Evolutionary conservation across 2,888 invertebrate genomes (phyloP).

Genomic region (Cephus pygmeus): DNA sequence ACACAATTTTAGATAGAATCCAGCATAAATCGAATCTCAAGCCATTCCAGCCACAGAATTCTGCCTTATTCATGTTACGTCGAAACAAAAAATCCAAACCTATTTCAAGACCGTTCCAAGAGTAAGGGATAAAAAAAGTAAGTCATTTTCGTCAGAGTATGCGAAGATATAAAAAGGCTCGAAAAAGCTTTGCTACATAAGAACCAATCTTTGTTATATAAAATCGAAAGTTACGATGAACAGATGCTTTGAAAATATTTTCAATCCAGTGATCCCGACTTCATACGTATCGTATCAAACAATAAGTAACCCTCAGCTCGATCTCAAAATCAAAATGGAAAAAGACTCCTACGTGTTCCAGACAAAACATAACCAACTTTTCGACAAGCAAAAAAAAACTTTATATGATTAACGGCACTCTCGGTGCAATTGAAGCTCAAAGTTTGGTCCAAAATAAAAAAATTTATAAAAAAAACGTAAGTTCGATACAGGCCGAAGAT

Average conservation of each 20-base stretch:
- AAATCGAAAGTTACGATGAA: conserved; percentile 55
- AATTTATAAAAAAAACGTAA: not conserved
- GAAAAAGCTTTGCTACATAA: conserved; percentile 34
- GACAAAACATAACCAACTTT: not conserved
- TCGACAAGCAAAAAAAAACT: not conserved
- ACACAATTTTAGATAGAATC: not conserved
- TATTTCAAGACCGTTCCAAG: not conserved
- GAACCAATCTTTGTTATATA: conserved; percentile 60
- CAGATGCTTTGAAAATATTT: conserved; percentile 40
- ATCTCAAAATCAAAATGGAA: not conserved
- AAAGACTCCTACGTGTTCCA: not conserved
- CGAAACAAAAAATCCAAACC: not conserved
- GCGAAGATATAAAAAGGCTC: conserved; percentile 25
- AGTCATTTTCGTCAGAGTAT: not conserved
- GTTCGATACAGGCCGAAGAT: not conserved
- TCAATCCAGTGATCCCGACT: conserved; percentile 20
- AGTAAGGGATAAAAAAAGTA: not conserved
- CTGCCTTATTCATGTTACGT: not conserved
- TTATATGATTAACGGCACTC: too few relatives aligned
- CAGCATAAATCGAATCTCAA: not conserved
- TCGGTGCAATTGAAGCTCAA: too few relatives aligned
- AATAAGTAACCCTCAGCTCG: conserved; percentile 18
- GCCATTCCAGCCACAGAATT: not conserved
- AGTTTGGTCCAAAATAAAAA: not conserved
- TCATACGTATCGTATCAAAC: conserved; percentile 36